A percentile compares a stretch with the other conserved stretches of the same genome.
phyloP scores from a whole-genome alignment of 2,888 invertebrate species.

The Perdita meconis region DNA sequence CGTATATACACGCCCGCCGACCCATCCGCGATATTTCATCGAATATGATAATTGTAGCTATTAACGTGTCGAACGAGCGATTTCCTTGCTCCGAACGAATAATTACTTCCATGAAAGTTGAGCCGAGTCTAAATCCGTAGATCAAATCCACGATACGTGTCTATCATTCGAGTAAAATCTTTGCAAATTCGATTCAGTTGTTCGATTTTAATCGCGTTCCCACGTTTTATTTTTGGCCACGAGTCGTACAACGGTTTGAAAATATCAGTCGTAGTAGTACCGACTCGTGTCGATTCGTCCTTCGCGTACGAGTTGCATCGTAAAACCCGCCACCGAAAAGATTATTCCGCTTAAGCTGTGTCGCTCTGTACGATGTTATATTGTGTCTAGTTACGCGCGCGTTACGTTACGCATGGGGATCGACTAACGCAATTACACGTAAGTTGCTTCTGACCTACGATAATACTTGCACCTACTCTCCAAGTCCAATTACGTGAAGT shows the following conservation, averaged over 20 bases:
- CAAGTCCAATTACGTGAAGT: conserved; percentile 32
- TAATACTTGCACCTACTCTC: conserved; percentile 32
- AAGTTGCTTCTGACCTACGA: conserved; percentile 27
- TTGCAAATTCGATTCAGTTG: too few relatives aligned
- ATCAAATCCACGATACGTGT: background rate
- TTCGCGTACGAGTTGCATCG: conserved; percentile 26
- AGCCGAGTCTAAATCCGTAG: conserved; percentile 5
- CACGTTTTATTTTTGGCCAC: background rate
- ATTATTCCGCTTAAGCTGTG: conserved; percentile 26
- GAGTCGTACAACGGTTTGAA: too few relatives aligned
- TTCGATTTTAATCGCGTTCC: background rate
- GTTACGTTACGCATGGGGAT: conserved; percentile 25
- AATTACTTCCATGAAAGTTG: conserved; percentile 18
- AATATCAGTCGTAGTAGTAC: too few relatives aligned
- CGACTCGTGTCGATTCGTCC: too few relatives aligned
- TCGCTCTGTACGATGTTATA: background rate
- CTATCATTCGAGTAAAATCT: background rate
- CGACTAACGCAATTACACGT: conserved; percentile 28
- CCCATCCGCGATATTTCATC: conserved; percentile 27
- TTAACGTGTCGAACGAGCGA: conserved; percentile 17
- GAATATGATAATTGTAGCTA: conserved; percentile 40
- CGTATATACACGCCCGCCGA: background rate
- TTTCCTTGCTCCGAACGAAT: conserved; percentile 26
- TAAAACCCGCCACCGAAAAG: conserved; percentile 1
- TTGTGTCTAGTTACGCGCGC: conserved; percentile 9